phyloP scores from a whole-genome alignment of 2,113 vertebrate genomes.

The Oceanites oceanicus region DNA sequence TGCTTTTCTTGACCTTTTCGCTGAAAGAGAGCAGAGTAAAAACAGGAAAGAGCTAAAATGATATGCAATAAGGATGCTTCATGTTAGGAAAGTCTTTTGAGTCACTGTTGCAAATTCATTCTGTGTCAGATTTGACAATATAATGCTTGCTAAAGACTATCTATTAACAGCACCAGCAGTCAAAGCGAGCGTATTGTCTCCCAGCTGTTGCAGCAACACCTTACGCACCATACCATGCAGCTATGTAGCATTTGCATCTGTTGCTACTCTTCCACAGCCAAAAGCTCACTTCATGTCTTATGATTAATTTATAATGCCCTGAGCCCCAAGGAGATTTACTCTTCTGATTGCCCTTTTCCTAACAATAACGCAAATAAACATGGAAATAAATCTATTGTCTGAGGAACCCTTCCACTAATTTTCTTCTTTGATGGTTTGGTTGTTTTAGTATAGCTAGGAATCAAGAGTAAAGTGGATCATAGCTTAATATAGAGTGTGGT shows the following conservation, averaged over 20 bases:
- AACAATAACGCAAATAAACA: constrained; percentile 33
- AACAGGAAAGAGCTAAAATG: constrained; percentile 48
- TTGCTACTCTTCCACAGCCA: constrained; percentile 10
- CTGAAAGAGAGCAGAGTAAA: constrained; percentile 52
- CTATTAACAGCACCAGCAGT: background rate
- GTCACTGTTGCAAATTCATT: constrained; percentile 20
- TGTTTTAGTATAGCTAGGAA: constrained; percentile 26
- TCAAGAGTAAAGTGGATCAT: constrained; percentile 47
- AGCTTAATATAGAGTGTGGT: constrained; percentile 30
- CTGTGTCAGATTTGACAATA: constrained; percentile 3
- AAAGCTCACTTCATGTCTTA: background rate
- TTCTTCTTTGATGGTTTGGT: constrained; percentile 46
- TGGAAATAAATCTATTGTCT: constrained; percentile 27
- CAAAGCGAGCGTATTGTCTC: background rate
- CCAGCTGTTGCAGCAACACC: background rate
- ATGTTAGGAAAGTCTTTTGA: constrained; percentile 43
- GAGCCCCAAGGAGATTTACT: constrained; percentile 3
- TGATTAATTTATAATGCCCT: constrained; percentile 4
- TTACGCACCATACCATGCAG: background rate
- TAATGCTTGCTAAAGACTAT: background rate
- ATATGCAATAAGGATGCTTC: constrained; percentile 32
- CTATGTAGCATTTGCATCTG: background rate
- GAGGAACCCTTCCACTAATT: constrained; percentile 27
- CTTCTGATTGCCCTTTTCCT: constrained; percentile 29
- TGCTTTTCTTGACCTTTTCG: constrained; percentile 55